Percentiles rank a stretch among this genome's conserved stretches.
These are phyloP conservation scores for Drosophila novamexicana DNA, from an alignment of 1,140 invertebrate genomes.

Conservation along the genomic window DNA sequence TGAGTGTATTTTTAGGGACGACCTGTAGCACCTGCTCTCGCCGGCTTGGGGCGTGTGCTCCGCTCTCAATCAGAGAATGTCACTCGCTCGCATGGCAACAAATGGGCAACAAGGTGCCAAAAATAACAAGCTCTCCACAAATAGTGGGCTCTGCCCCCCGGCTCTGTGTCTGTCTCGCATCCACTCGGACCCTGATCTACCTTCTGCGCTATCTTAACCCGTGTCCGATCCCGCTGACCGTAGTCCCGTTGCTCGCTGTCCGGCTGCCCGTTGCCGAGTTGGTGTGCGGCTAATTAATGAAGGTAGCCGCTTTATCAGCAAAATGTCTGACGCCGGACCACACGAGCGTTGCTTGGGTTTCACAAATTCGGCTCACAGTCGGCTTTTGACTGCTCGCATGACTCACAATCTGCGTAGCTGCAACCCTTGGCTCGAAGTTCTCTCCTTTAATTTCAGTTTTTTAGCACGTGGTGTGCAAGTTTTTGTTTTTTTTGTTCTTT, in stretches of 20 bases:
- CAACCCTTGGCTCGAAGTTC: conserved; percentile 13
- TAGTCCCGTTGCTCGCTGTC: neutral
- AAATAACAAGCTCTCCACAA: conserved; percentile 8
- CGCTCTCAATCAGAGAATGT: conserved; percentile 76
- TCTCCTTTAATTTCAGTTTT: conserved; percentile 12
- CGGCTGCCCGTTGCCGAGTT: conserved; percentile 1
- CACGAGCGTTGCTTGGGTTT: conserved; percentile 40
- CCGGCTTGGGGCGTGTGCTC: conserved; percentile 54
- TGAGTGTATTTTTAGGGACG: conserved; percentile 3
- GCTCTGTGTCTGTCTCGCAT: neutral
- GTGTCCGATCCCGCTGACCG: neutral
- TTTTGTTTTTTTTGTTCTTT: neutral
- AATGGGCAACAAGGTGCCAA: conserved; percentile 64
- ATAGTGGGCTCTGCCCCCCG: neutral
- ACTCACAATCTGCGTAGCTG: conserved; percentile 36
- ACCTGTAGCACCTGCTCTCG: conserved; percentile 33
- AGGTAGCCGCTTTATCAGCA: conserved; percentile 57
- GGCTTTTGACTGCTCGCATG: conserved; percentile 15
- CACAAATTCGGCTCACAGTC: conserved; percentile 6
- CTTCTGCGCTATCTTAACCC: neutral
- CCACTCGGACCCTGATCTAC: neutral
- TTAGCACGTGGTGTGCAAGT: conserved; percentile 53
- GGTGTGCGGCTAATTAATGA: conserved; percentile 68
- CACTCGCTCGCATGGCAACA: conserved; percentile 50
- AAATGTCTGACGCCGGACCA: conserved; percentile 49